Base-by-base conservation (phyloP, 2,888 invertebrate genomes). In the Orthosia gothica region DNA sequence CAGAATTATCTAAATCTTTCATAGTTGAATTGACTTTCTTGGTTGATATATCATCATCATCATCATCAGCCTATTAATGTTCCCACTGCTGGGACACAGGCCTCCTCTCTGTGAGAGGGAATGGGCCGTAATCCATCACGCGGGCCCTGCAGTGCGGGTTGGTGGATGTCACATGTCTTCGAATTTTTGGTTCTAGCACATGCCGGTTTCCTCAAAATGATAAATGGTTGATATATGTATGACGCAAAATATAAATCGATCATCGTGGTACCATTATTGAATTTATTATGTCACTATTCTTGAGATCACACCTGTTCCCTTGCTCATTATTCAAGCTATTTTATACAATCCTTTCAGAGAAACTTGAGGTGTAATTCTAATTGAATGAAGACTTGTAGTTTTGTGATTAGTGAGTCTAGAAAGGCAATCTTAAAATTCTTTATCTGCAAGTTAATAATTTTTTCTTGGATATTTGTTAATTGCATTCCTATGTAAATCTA, bases 271-370 rank as follows among this genome's bases (percentile, higher is more conserved):
- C 23, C 59, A 58, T 16, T n/a, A 58, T 16, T n/a, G 12, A 49
- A 23, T 71, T n/a, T 2, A 5, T 65, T 47, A 74, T 47, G 23
- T 65, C 52, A 65, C 52, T 65, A 20, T 54, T 65, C 58, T 65
- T 65, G 40, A 23, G 18, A 73, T 73, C 20, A 7, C 40, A 11
- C 16, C 11, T 59, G 47, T 65, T 58, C 15, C 23, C 23, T 59
- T n/a, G 49, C 49, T 75, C 26, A 76, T 75, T 76, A 76, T 77
- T 63, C 32, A 69, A 69, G 47, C 52, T 20, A 76, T 32, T 58
- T 71, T 26, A 78, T 78, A 52, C n/a, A n/a, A n/a, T 58, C 40
- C 52, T 76, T 78, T 76, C 58, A 59, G n/a, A 23, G 58, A 78
- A 70, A 18, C 52, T 23, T 26, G 49, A 45, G 49, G 52, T 45